Evolutionary conservation across 2,113 vertebrate species (phyloP), one percentile per base, ranked within the genome.

Genomic region (Neogobius melanostomus): DNA sequence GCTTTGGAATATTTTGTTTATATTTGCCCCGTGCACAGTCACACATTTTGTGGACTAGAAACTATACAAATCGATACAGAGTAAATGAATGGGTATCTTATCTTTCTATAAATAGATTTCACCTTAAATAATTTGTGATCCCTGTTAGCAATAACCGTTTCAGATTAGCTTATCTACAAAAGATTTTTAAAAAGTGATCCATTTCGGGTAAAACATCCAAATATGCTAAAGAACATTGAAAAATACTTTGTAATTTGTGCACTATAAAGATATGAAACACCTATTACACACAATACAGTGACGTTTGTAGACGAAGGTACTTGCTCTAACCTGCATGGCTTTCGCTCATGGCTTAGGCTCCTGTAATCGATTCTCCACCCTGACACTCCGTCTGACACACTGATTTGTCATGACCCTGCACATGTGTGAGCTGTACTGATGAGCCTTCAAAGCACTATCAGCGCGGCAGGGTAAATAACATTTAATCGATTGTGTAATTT

Each of bases 351-450:
- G 21, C 21, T 4, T 11, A 44, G 52, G 66, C 62, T 71, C 50
- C 72, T 70, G 56, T 67, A 91, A 89, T 88, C 76, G 74, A 84
- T 87, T 82, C 72, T 76, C 65, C 57, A 1, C 59, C 66, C 68
- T 76, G 81, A 84, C 78, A 68, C 71, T 71, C 50, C 44, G 44
- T 64, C 81, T 80, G 75, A 73, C 72, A 68, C 65, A 66, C 54
- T 52, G 61, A 75, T 78, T 66, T 51, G 69, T 53, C 62, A 11
- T 74, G 48, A 76, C 76, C 68, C 73, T 42, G 0, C 70, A 74
- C 61, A 63, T 76, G 81, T 72, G 83, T 76, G 74, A 80, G 68
- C 82, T 62, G 8, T 74, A 67, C 69, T 65, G 54, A 85, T 68
- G 73, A 78, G 77, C 68, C 60, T 59, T 74, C 74, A 43, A 68